Evolutionary conservation across 2,888 invertebrate species (phyloP), one percentile per base, ranked within the genome.

Genomic region (Leucophora obtusa): DNA sequence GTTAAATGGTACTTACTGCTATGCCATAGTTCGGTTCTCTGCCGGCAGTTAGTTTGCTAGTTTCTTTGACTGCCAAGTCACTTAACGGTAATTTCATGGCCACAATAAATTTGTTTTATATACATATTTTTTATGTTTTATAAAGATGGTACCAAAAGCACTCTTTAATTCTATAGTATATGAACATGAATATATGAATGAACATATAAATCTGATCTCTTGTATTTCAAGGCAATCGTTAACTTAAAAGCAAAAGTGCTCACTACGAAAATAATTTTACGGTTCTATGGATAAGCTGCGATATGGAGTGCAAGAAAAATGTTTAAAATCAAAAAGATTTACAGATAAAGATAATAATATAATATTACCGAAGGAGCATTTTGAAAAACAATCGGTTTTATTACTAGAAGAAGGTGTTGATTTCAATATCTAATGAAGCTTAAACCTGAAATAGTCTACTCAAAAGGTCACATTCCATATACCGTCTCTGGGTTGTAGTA

Each of bases 71-170:
- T 77, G 78, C 63, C 54, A 70, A 80, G 59, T 79, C 68, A 74
- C 73, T 83, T 83, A 77, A 82, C 83, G 81, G 83, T 79, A 75
- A 82, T 82, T 83, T 83, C 83, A 83, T 80, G 80, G 83, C 72
- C 82, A 81, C 66, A 72, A 74, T 81, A 76, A 81, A 82, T 84
- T 85, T 78, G 79, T 75, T 65, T 73, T 28, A 28, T 28, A 28
- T 28, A 28, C 28, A 28, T 28, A 28, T 74, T 33, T 78, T 58
- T 68, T 78, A 68, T 60, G 51, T 28, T 51, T 51, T 47, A 17
- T 59, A 70, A 70, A 69, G 69, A 76, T 70, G 69, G 9, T 69
- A 63, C 58, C 60, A 35, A 69, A 60, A 63, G 68, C 18, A 60
- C 51, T 21, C 38, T 50, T 24, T 58, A 38, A 54, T 54, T 50